Base-by-base conservation (phyloP, 2,888 invertebrate genomes). In the Andrena marginata region DNA sequence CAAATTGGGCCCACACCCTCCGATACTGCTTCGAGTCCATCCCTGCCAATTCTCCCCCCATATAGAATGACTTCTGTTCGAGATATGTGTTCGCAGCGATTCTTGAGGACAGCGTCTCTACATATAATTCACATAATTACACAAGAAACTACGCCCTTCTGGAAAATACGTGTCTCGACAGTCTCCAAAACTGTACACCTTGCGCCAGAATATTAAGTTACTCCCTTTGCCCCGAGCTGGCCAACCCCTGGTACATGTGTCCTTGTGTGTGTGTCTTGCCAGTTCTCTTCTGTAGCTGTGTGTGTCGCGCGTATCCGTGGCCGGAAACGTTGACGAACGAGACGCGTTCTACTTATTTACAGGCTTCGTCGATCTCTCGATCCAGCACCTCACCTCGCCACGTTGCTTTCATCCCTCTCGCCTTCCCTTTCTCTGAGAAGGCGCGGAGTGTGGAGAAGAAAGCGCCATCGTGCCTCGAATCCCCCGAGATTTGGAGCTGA, bases 31-130 rank as follows among this genome's bases (percentile, higher is more conserved):
- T 26, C 33, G 20, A 54, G 54, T 62, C 67, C 60, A 31, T 78
- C 31, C 23, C 20, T n/a, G 67, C 31, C 62, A 31, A 67, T 35
- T 74, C 62, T 69, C 59, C 10, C 7, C 33, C 33, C 35, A 67
- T 26, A 49, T 67, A 81, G 76, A 74, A 87, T 88, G 83, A 77
- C 77, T 76, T 54, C 75, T 73, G 80, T 68, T 26, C 73, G 80
- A 74, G 88, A 88, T 88, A 88, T 88, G 85, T 88, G 77, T 88
- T 80, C 67, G 77, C 73, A 81, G 73, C 75, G 82, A 86, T 80
- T 68, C 71, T 48, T 42, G 56, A 67, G 77, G 85, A 77, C 82
- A 82, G 77, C 82, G 23, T 70, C 26, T 82, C 49, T 82, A 85
- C 65, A 62, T 71, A 69, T 65, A 77, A 70, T 79, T 82, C 68